Conservation (phyloP, 2,113 vertebrate species). For the Antechinus stuartii region DNA sequence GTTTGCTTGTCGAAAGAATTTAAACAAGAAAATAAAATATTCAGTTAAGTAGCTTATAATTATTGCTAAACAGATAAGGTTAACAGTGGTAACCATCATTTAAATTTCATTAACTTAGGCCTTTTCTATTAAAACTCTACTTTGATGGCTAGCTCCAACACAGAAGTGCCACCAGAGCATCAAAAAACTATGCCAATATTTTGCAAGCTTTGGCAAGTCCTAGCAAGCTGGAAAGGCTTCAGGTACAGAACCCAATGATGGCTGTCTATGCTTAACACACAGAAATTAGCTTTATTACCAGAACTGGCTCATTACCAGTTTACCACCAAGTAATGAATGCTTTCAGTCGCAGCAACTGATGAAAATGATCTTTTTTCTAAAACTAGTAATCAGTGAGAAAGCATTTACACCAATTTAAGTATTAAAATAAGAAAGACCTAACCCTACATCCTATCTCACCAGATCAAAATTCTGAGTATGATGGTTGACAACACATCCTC, state of each 20-base stretch:
- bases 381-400: background rate
- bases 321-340: background rate
- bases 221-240: background rate
- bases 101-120: constrained; percentile 24
- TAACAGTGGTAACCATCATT: background rate
- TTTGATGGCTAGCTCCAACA: background rate
- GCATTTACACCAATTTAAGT: background rate
- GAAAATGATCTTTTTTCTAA: background rate
- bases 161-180: background rate
- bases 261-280: background rate
- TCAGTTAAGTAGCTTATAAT: background rate
- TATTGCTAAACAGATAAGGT: constrained; percentile 4
- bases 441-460: constrained; percentile 3
- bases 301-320: background rate
- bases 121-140: background rate
- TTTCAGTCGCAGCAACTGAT: background rate
- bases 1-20: background rate
- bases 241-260: background rate
- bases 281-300: background rate
- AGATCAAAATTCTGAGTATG: constrained; percentile 25
- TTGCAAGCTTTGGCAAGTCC: background rate
- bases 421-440: background rate
- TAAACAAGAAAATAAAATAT: constrained; percentile 37
- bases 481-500: constrained; percentile 10
- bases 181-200: background rate